Percentiles rank a stretch among this genome's conserved stretches.
Evolutionary conservation across 2,888 invertebrate species (phyloP).

Genomic region (Pogonocherus hispidulus): DNA sequence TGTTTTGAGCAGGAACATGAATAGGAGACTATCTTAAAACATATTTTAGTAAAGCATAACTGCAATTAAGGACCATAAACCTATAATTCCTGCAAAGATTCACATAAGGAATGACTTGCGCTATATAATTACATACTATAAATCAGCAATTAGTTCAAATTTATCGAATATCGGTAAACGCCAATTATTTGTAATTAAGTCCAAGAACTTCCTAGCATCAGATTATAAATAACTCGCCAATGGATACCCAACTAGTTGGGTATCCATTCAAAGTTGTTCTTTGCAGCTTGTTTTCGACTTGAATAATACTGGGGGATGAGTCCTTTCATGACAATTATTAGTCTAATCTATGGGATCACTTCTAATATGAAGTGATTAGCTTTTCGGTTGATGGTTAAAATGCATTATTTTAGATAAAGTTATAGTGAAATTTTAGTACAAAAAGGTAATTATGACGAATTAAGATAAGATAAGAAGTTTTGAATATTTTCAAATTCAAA

Average conservation of each 20-base stretch:
- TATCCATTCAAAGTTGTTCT: too few species aligned
- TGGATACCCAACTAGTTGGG: too few species aligned
- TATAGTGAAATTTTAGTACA: too few species aligned
- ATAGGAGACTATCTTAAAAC: too few species aligned
- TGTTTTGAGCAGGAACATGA: too few species aligned
- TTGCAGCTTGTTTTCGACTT: constrained; percentile 1
- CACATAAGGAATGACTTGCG: constrained; percentile 18
- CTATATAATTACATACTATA: constrained; percentile 41
- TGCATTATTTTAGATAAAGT: too few species aligned
- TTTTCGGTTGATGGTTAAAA: too few species aligned
- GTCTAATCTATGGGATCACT: too few species aligned
- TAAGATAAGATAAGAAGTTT: too few species aligned
- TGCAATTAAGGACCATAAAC: not conserved
- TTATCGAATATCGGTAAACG: constrained; percentile 37
- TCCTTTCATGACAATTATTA: not conserved
- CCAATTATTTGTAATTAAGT: constrained; percentile 27
- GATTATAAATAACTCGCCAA: constrained; percentile 14
- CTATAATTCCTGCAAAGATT: not conserved
- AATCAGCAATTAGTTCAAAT: constrained; percentile 43
- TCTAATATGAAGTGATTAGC: too few species aligned
- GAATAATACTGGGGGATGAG: not conserved
- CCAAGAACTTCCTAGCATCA: constrained; percentile 2
- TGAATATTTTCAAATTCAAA: too few species aligned
- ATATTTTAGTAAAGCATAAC: not conserved
- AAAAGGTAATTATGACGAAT: too few species aligned